Evolutionary conservation across 1,140 invertebrate species (phyloP).

Genomic region (Hylyphantes graminicola): DNA sequence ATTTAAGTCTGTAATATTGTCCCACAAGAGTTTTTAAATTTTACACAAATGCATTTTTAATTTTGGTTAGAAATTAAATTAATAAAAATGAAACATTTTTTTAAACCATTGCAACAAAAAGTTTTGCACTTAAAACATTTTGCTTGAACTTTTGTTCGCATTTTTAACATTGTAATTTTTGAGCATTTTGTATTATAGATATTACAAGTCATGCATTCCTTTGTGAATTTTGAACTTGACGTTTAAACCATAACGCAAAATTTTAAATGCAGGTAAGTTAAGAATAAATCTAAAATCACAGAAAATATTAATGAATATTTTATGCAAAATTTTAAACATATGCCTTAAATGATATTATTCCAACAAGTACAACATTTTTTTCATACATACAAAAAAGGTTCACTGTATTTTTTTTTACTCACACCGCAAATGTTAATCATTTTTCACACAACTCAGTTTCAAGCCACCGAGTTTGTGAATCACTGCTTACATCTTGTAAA

Average conservation of each 20-base stretch:
- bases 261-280: background rate
- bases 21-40: no score
- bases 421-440: slow-evolving; percentile 11
- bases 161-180: background rate
- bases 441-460: background rate
- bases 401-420: background rate
- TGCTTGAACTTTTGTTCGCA: background rate
- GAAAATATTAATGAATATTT: no score
- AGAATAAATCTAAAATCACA: background rate
- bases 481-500: no score
- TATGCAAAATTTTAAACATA: background rate
- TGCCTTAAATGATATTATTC: background rate
- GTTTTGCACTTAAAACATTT: background rate
- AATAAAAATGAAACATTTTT: background rate
- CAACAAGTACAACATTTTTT: background rate
- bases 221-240: no score
- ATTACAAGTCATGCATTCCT: no score
- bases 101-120: background rate
- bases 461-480: background rate
- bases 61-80: background rate
- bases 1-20: background rate
- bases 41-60: background rate
- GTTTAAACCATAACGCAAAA: background rate
- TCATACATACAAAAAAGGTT: background rate
- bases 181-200: background rate